Evolutionary conservation across 2,797 vertebrate genomes (phyloP), one percentile per base, ranked within the genome.

Genomic region (Acomys russatus): DNA sequence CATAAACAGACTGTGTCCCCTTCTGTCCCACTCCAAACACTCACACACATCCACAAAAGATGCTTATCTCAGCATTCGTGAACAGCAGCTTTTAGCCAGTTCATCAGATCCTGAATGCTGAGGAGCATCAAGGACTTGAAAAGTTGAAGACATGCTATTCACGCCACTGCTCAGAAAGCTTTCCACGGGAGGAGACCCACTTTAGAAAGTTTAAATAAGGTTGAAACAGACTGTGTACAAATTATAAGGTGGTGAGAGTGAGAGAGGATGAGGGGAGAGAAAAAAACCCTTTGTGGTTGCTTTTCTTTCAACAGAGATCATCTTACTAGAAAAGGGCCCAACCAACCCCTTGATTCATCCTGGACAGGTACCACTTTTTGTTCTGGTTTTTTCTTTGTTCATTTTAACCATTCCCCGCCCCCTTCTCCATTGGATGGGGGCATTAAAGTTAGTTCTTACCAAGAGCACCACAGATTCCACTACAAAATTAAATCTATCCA

Each of bases 271-370:
- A 88, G 56, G 9, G 77, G 79, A 83, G 76, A n/a, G 14, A 66
- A 88, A 95, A 95, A 97, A 61, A 10, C 15, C 70, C 97, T 97
- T 94, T 98, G 97, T 97, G 98, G 98, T 98, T 98, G 88, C 96
- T 96, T 96, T 98, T 98, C 98, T 98, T 96, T 96, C 98, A 98
- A 79, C 59, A 77, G 95, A 98, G 98, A 97, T 97, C 98, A 78
- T 98, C 98, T 99, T 98, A 98, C 98, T 98, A 98, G 98, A 99
- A 99, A 98, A 98, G 93, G 98, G 97, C 38, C 86, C 96, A 56
- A 93, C 23, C 77, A 97, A 95, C 97, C 96, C 88, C 92, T 88
- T 97, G 97, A 98, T 98, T 98, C 95, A 97, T 98, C 96, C 93
- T 93, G 90, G 94, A 96, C 96, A 68, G 92, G 84, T 95, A 49